Percentiles rank a stretch among this genome's conserved stretches.
phyloP scores from a whole-genome alignment of 2,113 vertebrate genomes.

The Prionailurus viverrinus region DNA sequence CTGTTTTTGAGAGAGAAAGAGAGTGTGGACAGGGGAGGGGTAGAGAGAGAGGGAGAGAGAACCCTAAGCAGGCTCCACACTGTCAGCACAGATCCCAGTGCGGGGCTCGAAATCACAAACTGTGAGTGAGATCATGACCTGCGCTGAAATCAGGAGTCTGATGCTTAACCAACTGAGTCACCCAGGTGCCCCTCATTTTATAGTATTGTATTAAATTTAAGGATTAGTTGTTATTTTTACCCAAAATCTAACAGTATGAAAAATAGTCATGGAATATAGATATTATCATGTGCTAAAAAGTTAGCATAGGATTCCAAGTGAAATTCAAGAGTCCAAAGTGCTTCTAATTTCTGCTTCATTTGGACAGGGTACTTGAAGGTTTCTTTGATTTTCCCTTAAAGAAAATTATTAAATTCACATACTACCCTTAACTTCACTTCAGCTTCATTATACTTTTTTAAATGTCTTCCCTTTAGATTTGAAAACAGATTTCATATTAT shows the following conservation, averaged over 20 bases:
- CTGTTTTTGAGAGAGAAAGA: too few relatives aligned
- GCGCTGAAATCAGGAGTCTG: too few relatives aligned
- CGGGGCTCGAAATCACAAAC: too few relatives aligned
- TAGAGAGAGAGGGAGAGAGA: too few relatives aligned
- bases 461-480: constrained; percentile 49
- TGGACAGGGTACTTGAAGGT: background rate
- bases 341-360: constrained; percentile 26
- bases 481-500: constrained; percentile 49
- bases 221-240: constrained; percentile 43
- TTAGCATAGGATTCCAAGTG: background rate
- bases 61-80: too few relatives aligned
- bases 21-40: too few relatives aligned
- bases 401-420: constrained; percentile 13
- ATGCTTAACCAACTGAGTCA: too few relatives aligned
- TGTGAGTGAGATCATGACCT: too few relatives aligned
- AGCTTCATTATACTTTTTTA: constrained; percentile 13
- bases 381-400: constrained; percentile 45
- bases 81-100: too few relatives aligned
- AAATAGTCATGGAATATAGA: background rate
- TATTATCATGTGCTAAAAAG: constrained; percentile 7
- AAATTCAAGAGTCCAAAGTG: background rate
- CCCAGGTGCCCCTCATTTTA: background rate
- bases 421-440: constrained; percentile 31
- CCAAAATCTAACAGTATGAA: constrained; percentile 21
- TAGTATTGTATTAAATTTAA: constrained; percentile 43